phyloP scores from a whole-genome alignment of 1,140 invertebrate genomes.

The Hylaeus volcanicus region DNA sequence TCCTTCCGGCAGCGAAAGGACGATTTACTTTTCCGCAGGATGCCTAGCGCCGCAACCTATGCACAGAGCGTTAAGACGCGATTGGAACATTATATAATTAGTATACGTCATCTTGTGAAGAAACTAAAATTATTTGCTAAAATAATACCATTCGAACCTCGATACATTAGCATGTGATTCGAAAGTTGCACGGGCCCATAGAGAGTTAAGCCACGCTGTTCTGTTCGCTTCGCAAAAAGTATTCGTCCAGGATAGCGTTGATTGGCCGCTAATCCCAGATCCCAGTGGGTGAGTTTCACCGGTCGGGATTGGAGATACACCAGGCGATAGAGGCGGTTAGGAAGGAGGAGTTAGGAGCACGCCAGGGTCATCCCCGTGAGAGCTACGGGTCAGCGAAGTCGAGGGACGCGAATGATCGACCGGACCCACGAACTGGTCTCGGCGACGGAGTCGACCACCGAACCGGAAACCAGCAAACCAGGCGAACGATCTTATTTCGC shows the following conservation, averaged over 20 bases:
- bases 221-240: too few species aligned
- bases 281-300: conserved; percentile 17
- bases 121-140: too few species aligned
- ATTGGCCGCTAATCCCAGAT: conserved; percentile 45
- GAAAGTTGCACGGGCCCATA: too few species aligned
- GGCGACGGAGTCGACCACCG: conserved; percentile 16
- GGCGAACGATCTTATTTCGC: conserved; percentile 56
- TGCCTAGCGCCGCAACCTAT: conserved; percentile 49
- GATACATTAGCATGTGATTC: too few species aligned
- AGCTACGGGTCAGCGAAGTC: conserved; percentile 70
- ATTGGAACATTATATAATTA: too few species aligned
- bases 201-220: too few species aligned
- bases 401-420: conserved; percentile 60
- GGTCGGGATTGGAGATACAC: conserved; percentile 34
- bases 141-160: too few species aligned
- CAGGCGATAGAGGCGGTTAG: conserved; percentile 52
- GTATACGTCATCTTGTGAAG: too few species aligned
- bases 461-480: conserved; percentile 63
- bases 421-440: conserved; percentile 26
- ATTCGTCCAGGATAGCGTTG: background rate
- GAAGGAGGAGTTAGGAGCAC: conserved; percentile 42
- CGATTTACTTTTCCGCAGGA: conserved; percentile 45
- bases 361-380: conserved; percentile 70
- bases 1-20: conserved; percentile 24
- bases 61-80: conserved; percentile 64